A percentile compares a stretch with the other conserved stretches of the same genome.
Conservation (phyloP, 2,797 vertebrate species). For the Dendrocincla tyrannina region DNA sequence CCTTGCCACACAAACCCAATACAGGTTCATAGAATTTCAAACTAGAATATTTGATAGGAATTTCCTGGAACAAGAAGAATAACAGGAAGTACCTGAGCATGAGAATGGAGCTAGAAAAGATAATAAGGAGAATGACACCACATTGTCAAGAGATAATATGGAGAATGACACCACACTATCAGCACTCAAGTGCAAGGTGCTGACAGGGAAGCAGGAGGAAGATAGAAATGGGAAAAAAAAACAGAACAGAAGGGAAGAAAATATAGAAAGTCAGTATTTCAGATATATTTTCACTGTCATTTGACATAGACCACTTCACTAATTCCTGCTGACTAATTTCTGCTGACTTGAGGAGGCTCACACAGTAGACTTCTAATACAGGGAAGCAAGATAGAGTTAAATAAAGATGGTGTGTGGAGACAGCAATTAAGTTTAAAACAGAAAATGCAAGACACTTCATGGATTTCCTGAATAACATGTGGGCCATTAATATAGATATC, state of each 20-base stretch:
- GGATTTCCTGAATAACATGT: not conserved
- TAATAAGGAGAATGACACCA: not conserved
- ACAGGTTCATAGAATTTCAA: not conserved
- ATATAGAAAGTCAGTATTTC: not conserved
- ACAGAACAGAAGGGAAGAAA: not conserved
- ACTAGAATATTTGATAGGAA: not conserved
- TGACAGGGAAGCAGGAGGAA: not conserved
- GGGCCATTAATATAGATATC: not conserved
- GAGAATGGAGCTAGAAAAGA: not conserved
- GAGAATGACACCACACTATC: not conserved
- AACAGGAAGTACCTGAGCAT: not conserved
- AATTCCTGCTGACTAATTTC: not conserved
- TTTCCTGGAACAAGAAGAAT: not conserved
- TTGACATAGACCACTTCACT: not conserved
- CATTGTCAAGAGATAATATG: not conserved
- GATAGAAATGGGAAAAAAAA: not conserved
- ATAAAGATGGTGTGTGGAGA: not conserved
- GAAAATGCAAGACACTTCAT: not conserved
- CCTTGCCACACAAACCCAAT: not conserved
- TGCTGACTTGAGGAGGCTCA: not conserved
- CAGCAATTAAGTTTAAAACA: not conserved
- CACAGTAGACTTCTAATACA: not conserved
- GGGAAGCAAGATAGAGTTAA: not conserved
- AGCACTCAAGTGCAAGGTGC: not conserved
- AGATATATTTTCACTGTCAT: not conserved